These are phyloP conservation scores for Camponotus fellah DNA, from an alignment of 2,888 invertebrate genomes.

Conservation along the genomic window DNA sequence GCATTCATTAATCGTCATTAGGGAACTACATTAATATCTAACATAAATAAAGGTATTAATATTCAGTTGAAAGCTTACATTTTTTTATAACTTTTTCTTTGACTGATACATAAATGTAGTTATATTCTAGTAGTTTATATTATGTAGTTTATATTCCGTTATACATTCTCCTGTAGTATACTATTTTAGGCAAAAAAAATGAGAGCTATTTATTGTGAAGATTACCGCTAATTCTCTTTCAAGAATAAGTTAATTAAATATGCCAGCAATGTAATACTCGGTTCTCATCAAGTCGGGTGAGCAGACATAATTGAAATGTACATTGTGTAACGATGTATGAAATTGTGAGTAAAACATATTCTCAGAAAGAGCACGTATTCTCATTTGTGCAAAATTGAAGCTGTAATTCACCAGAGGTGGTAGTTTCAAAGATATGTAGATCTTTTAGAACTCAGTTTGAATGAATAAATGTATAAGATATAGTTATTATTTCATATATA, in stretches of 20 bases:
- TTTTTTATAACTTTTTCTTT: background rate
- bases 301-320: conserved; percentile 67
- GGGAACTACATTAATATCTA: background rate
- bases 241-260: conserved; percentile 64
- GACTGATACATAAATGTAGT: background rate
- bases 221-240: conserved; percentile 45
- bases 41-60: background rate
- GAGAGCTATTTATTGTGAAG: conserved; percentile 15
- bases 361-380: conserved; percentile 64
- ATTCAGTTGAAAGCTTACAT: background rate
- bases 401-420: conserved; percentile 60
- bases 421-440: conserved; percentile 4
- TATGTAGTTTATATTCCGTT: background rate
- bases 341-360: conserved; percentile 53
- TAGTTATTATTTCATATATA: background rate
- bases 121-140: background rate
- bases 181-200: conserved; percentile 20
- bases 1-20: background rate
- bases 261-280: conserved; percentile 46
- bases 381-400: conserved; percentile 69
- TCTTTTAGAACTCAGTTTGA: background rate
- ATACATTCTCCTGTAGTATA: background rate
- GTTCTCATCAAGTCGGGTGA: conserved; percentile 62
- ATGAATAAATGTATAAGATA: background rate
- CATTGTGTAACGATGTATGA: conserved; percentile 64